phyloP scores from a whole-genome alignment of 2,888 invertebrate genomes.

The Caenorhabditis sp. region DNA sequence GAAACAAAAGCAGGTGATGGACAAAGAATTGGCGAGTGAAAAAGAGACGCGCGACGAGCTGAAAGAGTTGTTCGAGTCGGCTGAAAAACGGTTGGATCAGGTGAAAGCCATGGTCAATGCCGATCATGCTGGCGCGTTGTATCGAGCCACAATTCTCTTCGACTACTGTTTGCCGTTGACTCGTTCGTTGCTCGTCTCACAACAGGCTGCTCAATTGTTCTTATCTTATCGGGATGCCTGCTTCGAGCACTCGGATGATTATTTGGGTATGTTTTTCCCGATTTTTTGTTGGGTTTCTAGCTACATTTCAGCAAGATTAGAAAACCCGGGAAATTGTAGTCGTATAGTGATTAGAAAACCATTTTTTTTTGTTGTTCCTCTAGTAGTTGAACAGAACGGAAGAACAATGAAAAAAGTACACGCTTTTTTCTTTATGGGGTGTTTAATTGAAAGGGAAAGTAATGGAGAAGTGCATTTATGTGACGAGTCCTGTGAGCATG shows the following conservation, averaged over 20 bases:
- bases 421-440: neutral
- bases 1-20: constrained; percentile 91
- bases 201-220: constrained; percentile 53
- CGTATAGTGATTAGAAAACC: neutral
- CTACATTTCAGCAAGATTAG: too few species aligned
- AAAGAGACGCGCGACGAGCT: constrained; percentile 80
- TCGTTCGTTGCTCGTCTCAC: constrained; percentile 48
- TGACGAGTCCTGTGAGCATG: too few species aligned
- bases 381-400: neutral
- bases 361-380: neutral
- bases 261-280: constrained; percentile 50
- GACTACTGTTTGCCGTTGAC: constrained; percentile 56
- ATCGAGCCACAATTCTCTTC: constrained; percentile 39
- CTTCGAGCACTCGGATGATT: constrained; percentile 61
- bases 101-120: constrained; percentile 55
- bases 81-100: constrained; percentile 51
- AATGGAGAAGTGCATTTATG: too few species aligned
- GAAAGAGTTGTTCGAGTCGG: constrained; percentile 70
- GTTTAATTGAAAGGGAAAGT: too few species aligned
- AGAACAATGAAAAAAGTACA: constrained; percentile 1
- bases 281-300: too few species aligned
- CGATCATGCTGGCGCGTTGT: constrained; percentile 48
- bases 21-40: constrained; percentile 86
- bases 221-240: constrained; percentile 64
- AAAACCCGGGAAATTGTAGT: too few species aligned